A percentile compares a stretch with the other conserved stretches of the same genome.
Conservation (phyloP, 2,888 invertebrate species). For the Lampropteryx suffumata region DNA sequence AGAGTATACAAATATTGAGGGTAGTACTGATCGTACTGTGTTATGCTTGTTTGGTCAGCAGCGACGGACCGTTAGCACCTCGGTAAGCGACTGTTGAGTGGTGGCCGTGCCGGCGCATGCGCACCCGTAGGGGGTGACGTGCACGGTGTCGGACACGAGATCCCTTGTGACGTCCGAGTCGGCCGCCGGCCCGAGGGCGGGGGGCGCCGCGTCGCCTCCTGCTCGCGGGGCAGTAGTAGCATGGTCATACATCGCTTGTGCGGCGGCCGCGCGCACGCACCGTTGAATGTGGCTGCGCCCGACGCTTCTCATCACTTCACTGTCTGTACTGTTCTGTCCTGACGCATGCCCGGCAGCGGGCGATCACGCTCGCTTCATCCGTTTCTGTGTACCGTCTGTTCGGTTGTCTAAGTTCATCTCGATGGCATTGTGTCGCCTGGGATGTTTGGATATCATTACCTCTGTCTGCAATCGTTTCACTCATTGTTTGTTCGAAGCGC, state of each 20-base stretch:
- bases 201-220: slow-evolving; percentile 45
- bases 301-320: slow-evolving; percentile 82
- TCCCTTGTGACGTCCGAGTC: slow-evolving; percentile 77
- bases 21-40: slow-evolving; percentile 79
- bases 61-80: slow-evolving; percentile 81
- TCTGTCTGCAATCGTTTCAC: slow-evolving; percentile 72
- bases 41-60: slow-evolving; percentile 82
- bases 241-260: slow-evolving; percentile 82
- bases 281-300: slow-evolving; percentile 82
- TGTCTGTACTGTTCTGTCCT: slow-evolving; percentile 81
- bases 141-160: slow-evolving; percentile 71
- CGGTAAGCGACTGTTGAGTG: slow-evolving; percentile 75
- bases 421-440: slow-evolving; percentile 76
- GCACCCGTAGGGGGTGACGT: slow-evolving; percentile 63
- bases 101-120: slow-evolving; percentile 67
- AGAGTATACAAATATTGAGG: slow-evolving; percentile 67
- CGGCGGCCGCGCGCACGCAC: slow-evolving; percentile 80
- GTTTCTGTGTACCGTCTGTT: slow-evolving; percentile 79
- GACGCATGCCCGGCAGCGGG: slow-evolving; percentile 81
- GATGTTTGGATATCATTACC: slow-evolving; percentile 74
- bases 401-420: slow-evolving; percentile 76
- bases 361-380: slow-evolving; percentile 82
- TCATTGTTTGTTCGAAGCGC: slow-evolving; percentile 74
- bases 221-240: slow-evolving; percentile 68
- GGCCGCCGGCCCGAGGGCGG: slow-evolving; percentile 56